These are phyloP conservation scores for Chydorus sphaericus DNA, from an alignment of 2,888 invertebrate species.

Conservation along the genomic window DNA sequence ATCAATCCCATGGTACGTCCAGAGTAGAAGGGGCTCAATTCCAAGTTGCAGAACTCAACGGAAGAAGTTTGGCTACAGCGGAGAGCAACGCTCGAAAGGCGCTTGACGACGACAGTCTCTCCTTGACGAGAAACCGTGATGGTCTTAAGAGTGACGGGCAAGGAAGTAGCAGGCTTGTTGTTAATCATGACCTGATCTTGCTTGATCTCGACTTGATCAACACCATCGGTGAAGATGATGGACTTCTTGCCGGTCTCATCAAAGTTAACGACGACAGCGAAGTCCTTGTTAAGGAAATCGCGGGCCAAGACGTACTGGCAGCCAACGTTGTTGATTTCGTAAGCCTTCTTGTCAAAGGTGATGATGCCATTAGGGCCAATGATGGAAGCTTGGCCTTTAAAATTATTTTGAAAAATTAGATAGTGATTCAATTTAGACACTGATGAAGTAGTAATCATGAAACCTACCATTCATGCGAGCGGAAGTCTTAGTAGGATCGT, in stretches of 20 bases:
- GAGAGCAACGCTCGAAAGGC: conserved; percentile 44
- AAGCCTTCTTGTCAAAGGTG: conserved; percentile 72
- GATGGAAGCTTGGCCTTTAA: conserved; percentile 50
- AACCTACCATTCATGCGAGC: conserved; percentile 31
- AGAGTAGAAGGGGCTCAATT: conserved; percentile 70
- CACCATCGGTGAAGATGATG: conserved; percentile 51
- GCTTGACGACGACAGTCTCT: conserved; percentile 23
- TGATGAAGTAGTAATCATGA: conserved; percentile 2
- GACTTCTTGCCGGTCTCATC: conserved; percentile 46
- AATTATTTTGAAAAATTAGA: no score
- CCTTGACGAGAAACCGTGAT: conserved; percentile 25
- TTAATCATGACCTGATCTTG: conserved; percentile 43
- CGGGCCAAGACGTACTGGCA: conserved; percentile 73
- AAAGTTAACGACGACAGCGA: conserved; percentile 59
- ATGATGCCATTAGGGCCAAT: conserved; percentile 70
- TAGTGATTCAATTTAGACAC: not conserved
- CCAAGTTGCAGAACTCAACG: conserved; percentile 51
- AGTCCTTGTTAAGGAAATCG: conserved; percentile 73
- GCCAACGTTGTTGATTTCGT: conserved; percentile 51
- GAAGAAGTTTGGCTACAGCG: conserved; percentile 44
- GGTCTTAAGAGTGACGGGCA: conserved; percentile 34
- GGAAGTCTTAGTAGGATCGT: not conserved
- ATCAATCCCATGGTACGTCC: conserved; percentile 72
- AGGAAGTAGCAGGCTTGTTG: conserved; percentile 40
- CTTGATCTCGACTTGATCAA: conserved; percentile 45